These are phyloP conservation scores for Spheniscus humboldti DNA, from an alignment of 2,797 vertebrate genomes.

Conservation along the genomic window DNA sequence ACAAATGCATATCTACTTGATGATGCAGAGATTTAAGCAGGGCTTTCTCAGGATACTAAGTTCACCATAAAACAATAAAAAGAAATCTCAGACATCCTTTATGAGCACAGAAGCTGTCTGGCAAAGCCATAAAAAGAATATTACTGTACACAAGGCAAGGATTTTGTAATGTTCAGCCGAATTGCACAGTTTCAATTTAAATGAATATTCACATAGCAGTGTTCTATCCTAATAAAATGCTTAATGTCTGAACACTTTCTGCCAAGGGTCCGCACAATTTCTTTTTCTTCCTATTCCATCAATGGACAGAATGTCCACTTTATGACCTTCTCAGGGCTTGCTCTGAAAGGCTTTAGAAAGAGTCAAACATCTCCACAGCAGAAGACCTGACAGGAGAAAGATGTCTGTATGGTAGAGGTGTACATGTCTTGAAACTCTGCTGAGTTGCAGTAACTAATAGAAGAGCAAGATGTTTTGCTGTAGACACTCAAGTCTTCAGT, in stretches of 20 bases:
- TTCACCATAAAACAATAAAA: constrained; percentile 11
- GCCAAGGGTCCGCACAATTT: neutral
- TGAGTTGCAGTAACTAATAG: neutral
- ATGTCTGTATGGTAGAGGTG: neutral
- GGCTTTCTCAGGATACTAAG: neutral
- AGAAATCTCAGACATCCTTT: constrained; percentile 3
- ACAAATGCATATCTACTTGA: neutral
- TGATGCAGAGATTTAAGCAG: neutral
- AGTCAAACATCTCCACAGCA: neutral
- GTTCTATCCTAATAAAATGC: neutral
- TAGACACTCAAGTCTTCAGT: neutral
- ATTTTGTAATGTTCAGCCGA: neutral
- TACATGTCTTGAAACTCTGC: neutral
- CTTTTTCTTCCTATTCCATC: neutral
- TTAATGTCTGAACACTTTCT: neutral
- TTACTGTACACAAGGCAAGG: neutral
- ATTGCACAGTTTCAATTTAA: neutral
- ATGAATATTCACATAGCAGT: neutral
- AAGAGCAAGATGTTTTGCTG: neutral
- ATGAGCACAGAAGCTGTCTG: neutral
- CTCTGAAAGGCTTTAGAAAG: neutral
- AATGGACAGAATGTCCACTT: neutral
- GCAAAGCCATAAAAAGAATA: constrained; percentile 3
- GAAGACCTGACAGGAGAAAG: neutral
- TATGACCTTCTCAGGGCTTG: neutral